Evolutionary conservation across 2,113 vertebrate genomes (phyloP).

Genomic region (Callopanchax toddi): DNA sequence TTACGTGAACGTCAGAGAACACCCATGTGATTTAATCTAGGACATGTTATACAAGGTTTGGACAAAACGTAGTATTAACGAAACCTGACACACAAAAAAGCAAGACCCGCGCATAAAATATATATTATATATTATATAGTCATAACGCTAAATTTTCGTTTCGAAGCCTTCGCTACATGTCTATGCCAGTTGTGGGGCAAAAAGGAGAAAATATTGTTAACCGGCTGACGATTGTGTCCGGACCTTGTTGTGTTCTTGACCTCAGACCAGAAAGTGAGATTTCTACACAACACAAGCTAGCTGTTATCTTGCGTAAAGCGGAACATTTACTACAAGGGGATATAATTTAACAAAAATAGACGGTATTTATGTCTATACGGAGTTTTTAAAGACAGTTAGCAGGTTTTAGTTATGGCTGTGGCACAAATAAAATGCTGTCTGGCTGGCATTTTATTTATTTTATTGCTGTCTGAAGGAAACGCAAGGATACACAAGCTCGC

Average conservation of each 20-base stretch:
- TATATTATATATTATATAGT: rapidly evolving
- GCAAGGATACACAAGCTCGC: constrained; percentile 77
- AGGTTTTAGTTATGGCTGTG: constrained; percentile 48
- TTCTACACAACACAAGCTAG: constrained; percentile 13
- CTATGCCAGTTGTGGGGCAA: background rate
- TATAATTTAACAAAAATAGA: background rate
- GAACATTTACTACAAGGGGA: background rate
- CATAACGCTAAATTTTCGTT: background rate
- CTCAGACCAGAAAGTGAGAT: constrained; percentile 57
- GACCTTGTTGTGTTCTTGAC: constrained; percentile 1
- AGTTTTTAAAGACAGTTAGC: constrained; percentile 20
- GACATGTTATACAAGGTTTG: background rate
- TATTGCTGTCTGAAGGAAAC: constrained; percentile 42
- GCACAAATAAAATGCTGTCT: constrained; percentile 17
- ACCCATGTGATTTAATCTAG: constrained; percentile 33
- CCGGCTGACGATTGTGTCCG: rapidly evolving
- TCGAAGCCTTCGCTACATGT: rapidly evolving
- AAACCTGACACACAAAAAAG: rapidly evolving
- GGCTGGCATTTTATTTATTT: constrained; percentile 36
- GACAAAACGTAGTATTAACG: rapidly evolving
- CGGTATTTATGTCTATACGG: background rate
- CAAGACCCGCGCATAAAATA: rapidly evolving
- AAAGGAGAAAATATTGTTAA: background rate
- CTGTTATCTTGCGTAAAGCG: constrained; percentile 14
- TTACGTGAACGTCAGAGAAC: background rate